Evolutionary conservation across 2,113 vertebrate genomes (phyloP).

Genomic region (Ctenomys sociabilis): DNA sequence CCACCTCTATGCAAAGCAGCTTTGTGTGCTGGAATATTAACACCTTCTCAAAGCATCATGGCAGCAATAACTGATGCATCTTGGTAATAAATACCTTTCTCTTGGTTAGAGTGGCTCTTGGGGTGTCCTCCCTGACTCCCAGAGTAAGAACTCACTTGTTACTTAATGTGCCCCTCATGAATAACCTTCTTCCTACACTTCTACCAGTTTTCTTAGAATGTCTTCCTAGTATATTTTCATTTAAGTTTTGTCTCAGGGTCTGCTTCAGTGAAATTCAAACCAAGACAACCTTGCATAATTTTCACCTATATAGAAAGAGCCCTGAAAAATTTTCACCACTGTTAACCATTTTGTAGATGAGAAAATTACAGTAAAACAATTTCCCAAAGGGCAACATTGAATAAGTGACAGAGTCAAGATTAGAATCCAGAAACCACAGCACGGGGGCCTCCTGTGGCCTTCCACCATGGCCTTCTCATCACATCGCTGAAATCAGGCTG

Average conservation of each 20-base stretch:
- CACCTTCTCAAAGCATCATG: not conserved
- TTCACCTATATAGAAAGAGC: not conserved
- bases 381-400: not conserved
- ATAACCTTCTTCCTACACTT: not conserved
- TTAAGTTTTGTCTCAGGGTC: not conserved
- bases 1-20: not conserved
- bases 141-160: not conserved
- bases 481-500: not conserved
- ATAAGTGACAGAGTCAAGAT: not conserved
- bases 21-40: not conserved
- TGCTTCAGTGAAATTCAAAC: constrained; percentile 2
- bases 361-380: not conserved
- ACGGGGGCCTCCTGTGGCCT: not conserved
- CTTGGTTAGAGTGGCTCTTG: not conserved
- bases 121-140: not conserved
- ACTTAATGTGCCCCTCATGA: not conserved
- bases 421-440: not conserved
- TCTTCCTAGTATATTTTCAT: not conserved
- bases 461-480: not conserved
- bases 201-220: not conserved
- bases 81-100: not conserved
- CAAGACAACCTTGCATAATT: not conserved
- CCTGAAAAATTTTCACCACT: not conserved
- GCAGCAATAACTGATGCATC: not conserved
- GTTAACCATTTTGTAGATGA: not conserved